Percentiles rank a stretch among this genome's conserved stretches.
phyloP scores from a whole-genome alignment of 2,888 invertebrate genomes.

The Pandemis corylana region DNA sequence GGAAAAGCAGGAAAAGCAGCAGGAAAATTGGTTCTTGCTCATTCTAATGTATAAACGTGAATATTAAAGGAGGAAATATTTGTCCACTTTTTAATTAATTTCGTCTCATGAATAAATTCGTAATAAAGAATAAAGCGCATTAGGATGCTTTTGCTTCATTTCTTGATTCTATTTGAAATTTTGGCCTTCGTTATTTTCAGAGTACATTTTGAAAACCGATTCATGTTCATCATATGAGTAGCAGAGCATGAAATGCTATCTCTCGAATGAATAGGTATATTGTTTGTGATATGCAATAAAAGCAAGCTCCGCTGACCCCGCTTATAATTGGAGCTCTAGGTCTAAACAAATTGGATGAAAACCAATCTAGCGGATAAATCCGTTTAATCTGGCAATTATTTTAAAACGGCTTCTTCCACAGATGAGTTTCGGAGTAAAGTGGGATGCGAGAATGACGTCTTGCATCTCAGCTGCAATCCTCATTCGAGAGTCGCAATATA shows the following conservation, averaged over 20 bases:
- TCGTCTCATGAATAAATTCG: not conserved
- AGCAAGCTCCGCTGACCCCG: not conserved
- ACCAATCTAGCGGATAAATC: constrained; percentile 13
- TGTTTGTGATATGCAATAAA: not conserved
- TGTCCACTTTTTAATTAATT: not conserved
- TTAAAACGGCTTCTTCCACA: constrained; percentile 65
- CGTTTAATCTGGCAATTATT: constrained; percentile 11
- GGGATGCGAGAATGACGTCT: constrained; percentile 95
- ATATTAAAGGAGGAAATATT: not conserved
- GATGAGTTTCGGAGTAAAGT: constrained; percentile 97
- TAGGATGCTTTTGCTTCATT: not conserved
- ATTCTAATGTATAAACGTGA: not conserved
- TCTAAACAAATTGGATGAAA: constrained; percentile 20
- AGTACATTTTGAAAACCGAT: not conserved
- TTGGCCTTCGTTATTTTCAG: not conserved
- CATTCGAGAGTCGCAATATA: constrained; percentile 96
- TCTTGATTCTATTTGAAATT: not conserved
- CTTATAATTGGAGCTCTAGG: constrained; percentile 19
- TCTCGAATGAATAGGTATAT: not conserved
- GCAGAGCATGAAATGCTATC: not conserved
- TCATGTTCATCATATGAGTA: too few relatives aligned
- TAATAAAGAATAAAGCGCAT: not conserved
- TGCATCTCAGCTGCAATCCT: constrained; percentile 94
- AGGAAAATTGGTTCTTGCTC: not conserved
- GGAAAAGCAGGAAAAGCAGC: not conserved